Evolutionary conservation across 1,140 invertebrate species (phyloP), one percentile per base, ranked within the genome.

Genomic region (Drosophila pseudoananassae): DNA sequence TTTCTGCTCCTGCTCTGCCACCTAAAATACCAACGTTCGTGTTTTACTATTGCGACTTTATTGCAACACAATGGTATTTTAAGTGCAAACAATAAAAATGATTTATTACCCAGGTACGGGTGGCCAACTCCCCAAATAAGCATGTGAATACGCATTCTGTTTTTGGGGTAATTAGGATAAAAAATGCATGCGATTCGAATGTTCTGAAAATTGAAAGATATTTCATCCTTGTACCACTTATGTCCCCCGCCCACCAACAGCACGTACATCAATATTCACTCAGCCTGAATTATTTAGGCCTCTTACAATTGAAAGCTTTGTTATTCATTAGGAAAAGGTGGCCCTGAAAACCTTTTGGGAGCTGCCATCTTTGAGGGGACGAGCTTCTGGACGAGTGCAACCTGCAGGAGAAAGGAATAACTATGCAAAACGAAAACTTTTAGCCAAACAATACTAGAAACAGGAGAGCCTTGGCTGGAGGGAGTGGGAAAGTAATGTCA

Each of bases 21-120:
- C 29, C 20, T 25, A 17, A 43, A 17, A 43, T 5, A 43, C 14
- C 40, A 4, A 43, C 14, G 27, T 51, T 72, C 27, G 45, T 57
- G 54, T 51, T 36, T 57, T 53, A 38, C 40, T 58, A 52, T 45
- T 59, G 61, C 68, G 51, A 55, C 58, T 63, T 76, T 72, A 68
- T 81, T 78, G 79, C 70, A 75, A 71, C 65, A 69, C 65, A 69
- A 69, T 69, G 63, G 59, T 54, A 77, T 72, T 79, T 79, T 80
- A 85, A 84, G 76, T 85, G 81, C 53, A 55, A 63, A 61, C 81
- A 70, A 85, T 85, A 84, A 85, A 85, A 77, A 77, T 84, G 76
- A 85, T 85, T 85, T 85, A 85, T 85, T 70, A 49, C 45, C 69
- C 47, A 40, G 40, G 40, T 43, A 59, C 70, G 66, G 54, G 27